These are phyloP conservation scores for Phrixothrix hirtus DNA, from an alignment of 2,888 invertebrate genomes.

Conservation along the genomic window DNA sequence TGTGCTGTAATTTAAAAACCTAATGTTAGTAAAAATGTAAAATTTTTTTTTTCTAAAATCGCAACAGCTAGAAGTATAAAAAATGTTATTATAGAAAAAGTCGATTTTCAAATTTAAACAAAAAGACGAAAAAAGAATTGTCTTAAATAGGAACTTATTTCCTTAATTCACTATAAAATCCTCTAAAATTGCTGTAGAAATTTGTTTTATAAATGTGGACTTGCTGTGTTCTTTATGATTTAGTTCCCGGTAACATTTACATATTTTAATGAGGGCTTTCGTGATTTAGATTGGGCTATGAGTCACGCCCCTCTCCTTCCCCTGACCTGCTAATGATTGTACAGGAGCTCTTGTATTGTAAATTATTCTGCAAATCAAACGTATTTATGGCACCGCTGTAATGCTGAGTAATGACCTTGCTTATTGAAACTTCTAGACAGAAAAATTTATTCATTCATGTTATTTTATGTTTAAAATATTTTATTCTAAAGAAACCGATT, in stretches of 20 bases:
- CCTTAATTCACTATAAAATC: conserved; percentile 26
- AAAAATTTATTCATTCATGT: not conserved
- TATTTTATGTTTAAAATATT: no score
- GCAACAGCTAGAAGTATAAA: no score
- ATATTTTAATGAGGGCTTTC: conserved; percentile 50
- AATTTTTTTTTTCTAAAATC: no score
- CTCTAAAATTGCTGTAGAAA: conserved; percentile 29
- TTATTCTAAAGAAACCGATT: no score
- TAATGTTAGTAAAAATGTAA: no score
- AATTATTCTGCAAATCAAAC: conserved; percentile 40
- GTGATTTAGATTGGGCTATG: conserved; percentile 42
- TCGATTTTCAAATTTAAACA: no score
- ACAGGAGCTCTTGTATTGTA: conserved; percentile 39
- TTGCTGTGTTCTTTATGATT: conserved; percentile 49
- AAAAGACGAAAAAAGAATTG: no score
- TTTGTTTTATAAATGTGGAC: conserved; percentile 43
- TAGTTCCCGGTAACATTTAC: conserved; percentile 49
- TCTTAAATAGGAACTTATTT: no score
- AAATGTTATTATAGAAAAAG: no score
- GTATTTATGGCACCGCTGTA: conserved; percentile 19
- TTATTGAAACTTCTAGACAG: conserved; percentile 11
- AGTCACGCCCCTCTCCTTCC: conserved; percentile 29
- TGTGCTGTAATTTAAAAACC: no score
- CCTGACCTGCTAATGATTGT: conserved; percentile 39
- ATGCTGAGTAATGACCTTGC: conserved; percentile 21